Base-by-base conservation (phyloP, 2,888 invertebrate genomes). In the Drosophila koepferae region DNA sequence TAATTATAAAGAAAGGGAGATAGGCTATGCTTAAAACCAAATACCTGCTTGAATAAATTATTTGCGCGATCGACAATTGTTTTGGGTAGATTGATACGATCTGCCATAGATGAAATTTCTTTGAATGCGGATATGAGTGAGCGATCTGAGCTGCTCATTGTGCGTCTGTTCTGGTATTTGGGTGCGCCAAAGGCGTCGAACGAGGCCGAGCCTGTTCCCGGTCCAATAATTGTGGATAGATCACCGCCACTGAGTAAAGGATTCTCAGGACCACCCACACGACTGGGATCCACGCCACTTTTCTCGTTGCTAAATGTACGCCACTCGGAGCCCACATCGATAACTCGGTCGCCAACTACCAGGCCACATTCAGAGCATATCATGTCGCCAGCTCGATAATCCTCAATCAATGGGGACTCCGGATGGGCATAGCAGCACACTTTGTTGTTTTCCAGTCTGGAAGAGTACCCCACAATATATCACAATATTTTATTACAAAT, bases 311-410 rank as follows among this genome's bases (percentile, higher is more conserved):
- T 99, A 93, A 99, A 99, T 70, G 99, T 99, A 92, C 99, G 95
- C 99, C 99, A 99, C 94, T 99, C 99, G 5, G 99, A 99, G 41
- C 99, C 99, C n/a, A 99, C 99, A 94, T 99, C 99, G 80, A 99
- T 99, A 1, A 99, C 98, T 92, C 99, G 98, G 94, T 99, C 99
- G 16, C 99, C 99, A 31, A 99, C 99, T 58, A 99, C 99, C 69
- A 99, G 95, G n/a, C 99, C 99, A 94, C 99, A 99, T 94, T 99
- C 98, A 36, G 99, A 98, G 93, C 99, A 99, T 90, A 99, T 98
- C 95, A 99, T 97, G 94, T 99, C 99, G 41, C 99, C 99, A 63
- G 92, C 92, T 91, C 99, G 95, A 93, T 99, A 99, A 93, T 99
- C 99, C 93, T 99, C 99, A 88, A 99, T 97, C 60, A 99, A 95